Evolutionary conservation across 2,888 invertebrate genomes (phyloP), one percentile per base, ranked within the genome.

Genomic region (Timema podura): DNA sequence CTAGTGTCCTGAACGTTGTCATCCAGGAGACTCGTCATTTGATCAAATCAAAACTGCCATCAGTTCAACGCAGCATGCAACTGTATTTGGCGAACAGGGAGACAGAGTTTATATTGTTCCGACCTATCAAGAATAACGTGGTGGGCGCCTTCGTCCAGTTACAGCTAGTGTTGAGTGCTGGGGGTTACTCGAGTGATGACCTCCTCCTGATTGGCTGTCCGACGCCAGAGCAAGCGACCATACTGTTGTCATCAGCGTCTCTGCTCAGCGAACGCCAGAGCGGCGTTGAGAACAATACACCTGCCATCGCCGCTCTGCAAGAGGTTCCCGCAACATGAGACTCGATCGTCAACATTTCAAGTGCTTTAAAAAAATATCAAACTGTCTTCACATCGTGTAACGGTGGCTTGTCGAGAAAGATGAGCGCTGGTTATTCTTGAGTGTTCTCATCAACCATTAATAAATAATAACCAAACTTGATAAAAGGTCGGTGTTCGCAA

Each of bases 71-170:
- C 6, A 92, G 93, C 13, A 96, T 98, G 95, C 91, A 95, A 75
- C 86, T 99, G 0, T 99, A 99, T 81, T 85, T 99, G 68, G 95
- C 98, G 13, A 98, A 98, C 81, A 89, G 91, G 75, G 98, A 99
- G 80, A 98, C 98, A 0, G 98, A 99, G 81, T 94, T 95, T 76
- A 98, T 99, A 77, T 85, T 99, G 10, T 96, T 98, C 77, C 88
- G 96, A 70, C 98, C 98, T 2, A 93, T 98, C 66, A 90, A 93
- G 88, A 94, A 96, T 79, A 95, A 95, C 77, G 89, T 97, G 0
- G 92, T 96, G 7, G 93, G 91, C 65, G 87, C 89, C 49, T 98
- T 96, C 82, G 89, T 94, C 9, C 93, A 94, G 81, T 81, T 97
- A 57, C 91, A 91, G 75, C 92, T 93, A 79, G 82, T 91, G 30